A percentile compares a stretch with the other conserved stretches of the same genome.
Evolutionary conservation across 2,113 vertebrate genomes (phyloP).

Genomic region (Vulpes ferrilata): DNA sequence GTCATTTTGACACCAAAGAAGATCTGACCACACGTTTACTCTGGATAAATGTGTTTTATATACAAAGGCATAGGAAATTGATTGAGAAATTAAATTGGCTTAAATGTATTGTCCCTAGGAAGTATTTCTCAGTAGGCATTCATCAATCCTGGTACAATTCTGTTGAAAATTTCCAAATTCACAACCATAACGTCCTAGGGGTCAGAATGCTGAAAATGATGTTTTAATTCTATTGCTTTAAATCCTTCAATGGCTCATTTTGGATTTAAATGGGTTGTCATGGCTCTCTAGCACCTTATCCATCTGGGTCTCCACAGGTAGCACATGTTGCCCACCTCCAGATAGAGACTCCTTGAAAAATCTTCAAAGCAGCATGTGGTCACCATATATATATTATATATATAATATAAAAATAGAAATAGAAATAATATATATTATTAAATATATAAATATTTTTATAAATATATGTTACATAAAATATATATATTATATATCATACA

Average conservation of each 20-base stretch:
- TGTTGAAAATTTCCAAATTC: not conserved
- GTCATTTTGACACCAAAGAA: not conserved
- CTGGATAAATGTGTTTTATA: not conserved
- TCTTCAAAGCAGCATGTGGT: not conserved
- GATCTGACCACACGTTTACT: not conserved
- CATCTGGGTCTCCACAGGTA: not conserved
- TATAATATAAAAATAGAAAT: too few species aligned
- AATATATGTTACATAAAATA: too few species aligned
- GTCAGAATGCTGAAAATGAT: not conserved
- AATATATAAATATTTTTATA: too few species aligned
- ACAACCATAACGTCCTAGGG: not conserved
- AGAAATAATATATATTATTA: too few species aligned
- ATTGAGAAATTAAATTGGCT: conserved; percentile 1
- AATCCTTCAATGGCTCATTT: not conserved
- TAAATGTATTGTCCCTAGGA: not conserved
- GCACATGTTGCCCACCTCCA: not conserved
- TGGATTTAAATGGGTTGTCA: not conserved
- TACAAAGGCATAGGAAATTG: not conserved
- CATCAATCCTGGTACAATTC: not conserved
- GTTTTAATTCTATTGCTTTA: not conserved
- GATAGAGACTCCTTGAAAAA: not conserved
- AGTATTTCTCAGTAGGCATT: not conserved
- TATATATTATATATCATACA: too few species aligned
- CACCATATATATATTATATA: not conserved
- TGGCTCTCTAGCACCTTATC: not conserved